Conservation (phyloP, 2,888 invertebrate genomes). For the Platycheirus albimanus region DNA sequence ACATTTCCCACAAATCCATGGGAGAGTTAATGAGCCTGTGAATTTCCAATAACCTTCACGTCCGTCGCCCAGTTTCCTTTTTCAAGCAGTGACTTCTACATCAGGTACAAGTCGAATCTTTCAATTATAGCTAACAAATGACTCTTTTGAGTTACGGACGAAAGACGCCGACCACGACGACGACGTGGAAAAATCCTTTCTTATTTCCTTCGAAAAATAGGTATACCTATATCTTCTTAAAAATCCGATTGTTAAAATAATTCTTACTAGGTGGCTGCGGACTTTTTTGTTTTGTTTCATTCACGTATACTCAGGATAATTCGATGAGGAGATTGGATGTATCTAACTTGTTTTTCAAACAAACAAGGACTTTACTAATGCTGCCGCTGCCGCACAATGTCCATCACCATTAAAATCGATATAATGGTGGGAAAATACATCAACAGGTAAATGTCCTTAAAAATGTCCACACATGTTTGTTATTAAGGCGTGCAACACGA, state of each 20-base stretch:
- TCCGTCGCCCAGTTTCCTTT: too few relatives aligned
- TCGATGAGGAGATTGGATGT: too few relatives aligned
- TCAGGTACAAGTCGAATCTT: too few relatives aligned
- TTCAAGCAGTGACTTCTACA: too few relatives aligned
- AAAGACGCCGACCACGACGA: too few relatives aligned
- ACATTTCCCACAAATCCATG: conserved; percentile 55
- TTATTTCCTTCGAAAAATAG: conserved; percentile 37
- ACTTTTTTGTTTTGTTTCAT: conserved; percentile 51
- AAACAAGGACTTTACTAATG: conserved; percentile 34
- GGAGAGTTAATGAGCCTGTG: conserved; percentile 53
- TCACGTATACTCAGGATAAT: conserved; percentile 54
- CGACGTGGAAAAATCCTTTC: conserved; percentile 47
- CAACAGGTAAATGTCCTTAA: conserved; percentile 66
- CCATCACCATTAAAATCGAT: conserved; percentile 32
- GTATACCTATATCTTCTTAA: too few relatives aligned
- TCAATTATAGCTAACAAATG: too few relatives aligned
- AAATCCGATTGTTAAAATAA: conserved; percentile 55
- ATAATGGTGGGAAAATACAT: conserved; percentile 58
- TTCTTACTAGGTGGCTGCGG: conserved; percentile 17
- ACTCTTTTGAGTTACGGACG: conserved; percentile 34
- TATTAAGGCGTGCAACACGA: conserved; percentile 70
- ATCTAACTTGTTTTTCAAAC: conserved; percentile 29
- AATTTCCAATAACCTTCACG: conserved; percentile 41
- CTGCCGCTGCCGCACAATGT: neutral
- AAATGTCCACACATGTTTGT: conserved; percentile 69